Evolutionary conservation across 1,140 invertebrate genomes (phyloP).

Genomic region (Aphelenchoides fujianensis): DNA sequence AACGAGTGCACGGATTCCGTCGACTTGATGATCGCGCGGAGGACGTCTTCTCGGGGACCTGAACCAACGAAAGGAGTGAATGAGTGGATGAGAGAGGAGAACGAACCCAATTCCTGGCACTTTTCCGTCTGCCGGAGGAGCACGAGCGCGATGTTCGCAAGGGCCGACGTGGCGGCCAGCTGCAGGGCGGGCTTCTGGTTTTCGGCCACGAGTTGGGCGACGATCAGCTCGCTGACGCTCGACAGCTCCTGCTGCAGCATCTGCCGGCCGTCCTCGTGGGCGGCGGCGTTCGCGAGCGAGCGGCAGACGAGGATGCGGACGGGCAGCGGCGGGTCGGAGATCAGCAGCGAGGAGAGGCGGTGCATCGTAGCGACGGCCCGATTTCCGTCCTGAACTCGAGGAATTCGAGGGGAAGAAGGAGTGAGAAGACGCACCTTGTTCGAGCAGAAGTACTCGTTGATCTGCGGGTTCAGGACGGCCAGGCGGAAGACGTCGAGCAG

Average conservation of each 20-base stretch:
- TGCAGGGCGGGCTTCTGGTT: no score
- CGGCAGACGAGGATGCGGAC: no score
- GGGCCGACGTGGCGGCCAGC: conserved; percentile 46
- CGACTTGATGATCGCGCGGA: conserved; percentile 41
- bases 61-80: conserved; percentile 42
- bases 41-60: conserved; percentile 52
- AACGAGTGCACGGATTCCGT: conserved; percentile 32
- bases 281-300: no score
- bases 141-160: no score
- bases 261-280: no score
- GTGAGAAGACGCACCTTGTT: not conserved
- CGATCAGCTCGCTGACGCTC: no score
- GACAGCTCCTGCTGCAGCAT: conserved; percentile 34
- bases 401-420: not conserved
- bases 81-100: no score
- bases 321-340: no score
- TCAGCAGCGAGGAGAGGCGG: conserved; percentile 35
- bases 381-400: conserved; percentile 29
- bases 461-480: conserved; percentile 43
- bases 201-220: no score
- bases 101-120: no score
- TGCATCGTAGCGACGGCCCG: conserved; percentile 13
- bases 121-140: no score
- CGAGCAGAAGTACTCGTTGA: conserved; percentile 53
- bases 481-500: conserved; percentile 53